A percentile compares a stretch with the other conserved stretches of the same genome.
Conservation (phyloP, 2,888 invertebrate genomes). For the Callinectes sapidus region DNA sequence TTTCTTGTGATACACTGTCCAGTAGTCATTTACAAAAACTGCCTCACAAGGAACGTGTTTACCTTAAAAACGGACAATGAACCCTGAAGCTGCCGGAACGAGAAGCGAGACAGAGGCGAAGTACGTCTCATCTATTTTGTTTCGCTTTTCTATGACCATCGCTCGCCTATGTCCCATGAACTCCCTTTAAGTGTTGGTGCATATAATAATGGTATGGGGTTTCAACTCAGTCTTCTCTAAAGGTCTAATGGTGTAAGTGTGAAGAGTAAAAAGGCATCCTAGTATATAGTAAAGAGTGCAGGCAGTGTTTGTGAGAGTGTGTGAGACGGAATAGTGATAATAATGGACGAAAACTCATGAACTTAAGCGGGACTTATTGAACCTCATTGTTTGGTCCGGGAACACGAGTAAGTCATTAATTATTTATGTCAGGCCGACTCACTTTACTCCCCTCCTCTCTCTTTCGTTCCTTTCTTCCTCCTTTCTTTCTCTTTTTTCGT, state of each 20-base stretch:
- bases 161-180: not conserved
- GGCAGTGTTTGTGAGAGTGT: not conserved
- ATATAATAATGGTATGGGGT: not conserved
- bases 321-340: not conserved
- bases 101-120: not conserved
- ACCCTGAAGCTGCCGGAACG: constrained; percentile 6
- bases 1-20: constrained; percentile 15
- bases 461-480: not conserved
- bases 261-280: not conserved
- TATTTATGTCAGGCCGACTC: constrained; percentile 17
- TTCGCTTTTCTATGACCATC: not conserved
- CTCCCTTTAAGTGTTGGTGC: not conserved
- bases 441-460: constrained; percentile 4
- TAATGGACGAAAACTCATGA: not conserved
- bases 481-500: not conserved
- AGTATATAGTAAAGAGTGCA: not conserved
- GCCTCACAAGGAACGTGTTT: not conserved
- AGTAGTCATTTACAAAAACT: not conserved
- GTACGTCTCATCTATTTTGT: not conserved
- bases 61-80: constrained; percentile 30
- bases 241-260: not conserved
- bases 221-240: not conserved
- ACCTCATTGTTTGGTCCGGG: constrained; percentile 19
- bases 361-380: not conserved
- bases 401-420: not conserved